Base-by-base conservation (phyloP, 2,797 vertebrate species). In the Cyprinella venusta region DNA sequence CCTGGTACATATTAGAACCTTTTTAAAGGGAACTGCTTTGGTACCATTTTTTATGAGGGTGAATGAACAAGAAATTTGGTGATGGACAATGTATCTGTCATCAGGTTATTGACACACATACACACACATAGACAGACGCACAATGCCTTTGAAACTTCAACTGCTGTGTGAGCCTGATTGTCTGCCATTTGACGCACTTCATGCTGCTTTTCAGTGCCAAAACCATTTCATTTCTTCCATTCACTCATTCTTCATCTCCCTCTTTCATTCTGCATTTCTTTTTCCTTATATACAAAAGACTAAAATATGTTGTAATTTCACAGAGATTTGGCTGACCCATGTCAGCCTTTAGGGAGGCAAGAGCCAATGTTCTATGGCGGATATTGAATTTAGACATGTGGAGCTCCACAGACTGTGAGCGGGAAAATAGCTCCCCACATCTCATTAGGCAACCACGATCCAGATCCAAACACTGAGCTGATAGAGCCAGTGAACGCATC, bases 321-420 rank as follows among this genome's bases (percentile, higher is more conserved):
- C 81, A 83, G 72, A 86, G 78, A 86, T 86, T 76, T 84, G 81
- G 48, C 78, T 86, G 81, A 84, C 82, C 81, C 78, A n/a, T 61
- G 65, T 24, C 70, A 36, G 70, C 64, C 71, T 76, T 76, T 70
- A 38, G 67, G 65, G 78, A 80, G 78, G 69, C 48, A 15, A 81
- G 72, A 86, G 82, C 76, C 82, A 86, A 71, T 77, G 72, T 86
- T 84, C 78, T 81, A 82, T 71, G 64, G 77, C 72, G 76, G 78
- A 84, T 86, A 84, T 84, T 84, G 81, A 86, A 80, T 80, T 80
- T 72, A 76, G 77, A 65, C 48, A 4, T 63, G 45, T 64, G 68
- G 45, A 61, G 78, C 56, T 81, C 67, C 19, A 77, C 78, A 65
- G 78, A 80, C 85, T 61, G 42, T 48, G 33, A 80, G 77, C 45